These are phyloP conservation scores for Bombylius discolor DNA, from an alignment of 2,888 invertebrate genomes.

Conservation along the genomic window DNA sequence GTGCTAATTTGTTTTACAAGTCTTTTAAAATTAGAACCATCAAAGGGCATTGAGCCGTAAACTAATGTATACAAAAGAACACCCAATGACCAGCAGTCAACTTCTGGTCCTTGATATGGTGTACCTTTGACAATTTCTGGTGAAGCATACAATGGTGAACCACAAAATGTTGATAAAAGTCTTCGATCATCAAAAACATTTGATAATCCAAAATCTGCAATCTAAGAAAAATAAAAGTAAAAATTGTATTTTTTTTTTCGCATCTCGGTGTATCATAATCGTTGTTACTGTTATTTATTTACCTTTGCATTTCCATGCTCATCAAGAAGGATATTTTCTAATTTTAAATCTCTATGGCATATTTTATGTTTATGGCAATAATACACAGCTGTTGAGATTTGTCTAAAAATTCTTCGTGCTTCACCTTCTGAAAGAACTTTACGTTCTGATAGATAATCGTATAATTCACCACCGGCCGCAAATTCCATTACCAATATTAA, in stretches of 20 bases:
- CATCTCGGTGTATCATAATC: background rate
- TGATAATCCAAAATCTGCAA: constrained; percentile 96
- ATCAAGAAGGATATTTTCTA: constrained; percentile 89
- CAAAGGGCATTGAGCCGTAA: constrained; percentile 99
- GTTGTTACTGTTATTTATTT: constrained; percentile 17
- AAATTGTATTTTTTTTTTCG: background rate
- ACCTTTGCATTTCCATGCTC: constrained; percentile 91
- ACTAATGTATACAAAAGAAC: constrained; percentile 95
- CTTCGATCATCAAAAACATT: constrained; percentile 89
- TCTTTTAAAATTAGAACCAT: constrained; percentile 94
- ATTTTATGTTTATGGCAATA: constrained; percentile 98
- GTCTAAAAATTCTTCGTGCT: constrained; percentile 87
- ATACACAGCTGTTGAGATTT: constrained; percentile 91
- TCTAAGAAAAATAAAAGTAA: constrained; percentile 42
- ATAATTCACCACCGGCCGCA: constrained; percentile 95
- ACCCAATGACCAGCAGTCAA: constrained; percentile 87
- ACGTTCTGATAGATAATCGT: constrained; percentile 87
- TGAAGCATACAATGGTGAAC: constrained; percentile 91
- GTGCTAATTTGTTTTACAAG: constrained; percentile 93
- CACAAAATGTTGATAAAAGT: constrained; percentile 83
- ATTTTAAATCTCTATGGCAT: constrained; percentile 89
- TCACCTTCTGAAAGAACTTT: constrained; percentile 86
- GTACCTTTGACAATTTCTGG: constrained; percentile 96
- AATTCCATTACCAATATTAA: constrained; percentile 99
- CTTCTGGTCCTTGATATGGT: constrained; percentile 95